Evolutionary conservation across 2,888 invertebrate genomes (phyloP), one percentile per base, ranked within the genome.

Genomic region (Mactromeris polynyma): DNA sequence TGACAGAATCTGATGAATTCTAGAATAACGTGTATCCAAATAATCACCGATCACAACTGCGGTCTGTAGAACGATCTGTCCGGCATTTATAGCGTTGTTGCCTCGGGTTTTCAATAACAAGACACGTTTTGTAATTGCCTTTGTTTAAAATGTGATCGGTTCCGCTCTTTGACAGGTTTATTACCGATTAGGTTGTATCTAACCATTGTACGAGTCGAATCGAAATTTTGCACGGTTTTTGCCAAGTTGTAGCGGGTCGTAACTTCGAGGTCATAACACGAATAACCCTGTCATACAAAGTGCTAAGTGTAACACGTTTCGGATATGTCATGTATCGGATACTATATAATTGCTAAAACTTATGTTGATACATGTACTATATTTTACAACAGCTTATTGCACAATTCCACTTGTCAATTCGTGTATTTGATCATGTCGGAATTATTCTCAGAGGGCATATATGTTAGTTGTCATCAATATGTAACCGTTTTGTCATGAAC

Each of bases 241-340:
- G 58, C 58, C 26, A 11, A 58, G 58, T 26, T 14, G 73, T 73
- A 17, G 36, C 33, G 33, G 33, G 26, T 17, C 33, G 73, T 73
- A 14, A 73, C 36, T 73, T 36, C 36, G 73, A 14, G 73, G 73
- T 73, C 69, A 69, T 2, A 17, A 31, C 33, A 69, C 31, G 33
- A 69, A 33, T 31, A 31, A 11, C 31, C 73, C 33, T 73, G 73
- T 73, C 73, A 36, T 17, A 73, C 33, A 73, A 36, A 36, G 73
- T 36, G 73, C 73, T 36, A 73, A 73, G 33, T 73, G 36, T 73
- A 73, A 73, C 73, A 73, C 31, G 33, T 33, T 73, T 73, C 73
- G 73, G 73, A 73, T 33, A 73, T 73, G 73, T 73, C 73, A 33
- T 36, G 17, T 73, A 33, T 17, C 73, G 73, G 73, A 73, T 73